Conservation (phyloP, 2,888 invertebrate species). For the Fragum sueziense region DNA sequence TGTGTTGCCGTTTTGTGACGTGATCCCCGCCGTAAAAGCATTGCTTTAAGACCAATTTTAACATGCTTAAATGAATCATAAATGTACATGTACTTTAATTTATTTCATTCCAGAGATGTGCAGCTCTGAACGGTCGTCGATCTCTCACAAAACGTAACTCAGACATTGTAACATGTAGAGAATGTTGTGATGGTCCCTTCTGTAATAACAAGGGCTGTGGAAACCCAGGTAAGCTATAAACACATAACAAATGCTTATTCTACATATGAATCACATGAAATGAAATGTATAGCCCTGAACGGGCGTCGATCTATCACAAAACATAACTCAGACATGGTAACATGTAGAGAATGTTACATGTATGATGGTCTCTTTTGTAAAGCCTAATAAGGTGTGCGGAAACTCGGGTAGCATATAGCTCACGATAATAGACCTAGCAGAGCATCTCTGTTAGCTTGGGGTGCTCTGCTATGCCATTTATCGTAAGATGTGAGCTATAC, state of each 20-base stretch:
- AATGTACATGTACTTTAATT: no score
- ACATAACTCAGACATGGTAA: not conserved
- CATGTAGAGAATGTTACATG: not conserved
- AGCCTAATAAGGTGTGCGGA: not conserved
- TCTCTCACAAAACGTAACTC: constrained; percentile 2
- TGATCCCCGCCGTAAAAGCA: not conserved
- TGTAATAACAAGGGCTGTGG: constrained; percentile 10
- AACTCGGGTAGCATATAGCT: not conserved
- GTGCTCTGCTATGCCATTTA: not conserved
- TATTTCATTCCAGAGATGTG: constrained; percentile 4
- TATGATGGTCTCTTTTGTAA: constrained; percentile 1
- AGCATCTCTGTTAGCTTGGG: no score
- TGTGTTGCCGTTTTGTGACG: not conserved
- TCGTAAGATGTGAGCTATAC: not conserved
- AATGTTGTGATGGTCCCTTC: constrained; percentile 11
- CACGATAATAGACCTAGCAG: no score
- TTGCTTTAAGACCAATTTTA: no score
- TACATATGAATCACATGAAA: no score
- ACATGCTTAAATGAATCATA: no score
- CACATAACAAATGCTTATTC: no score
- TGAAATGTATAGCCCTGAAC: not conserved
- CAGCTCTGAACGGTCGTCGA: not conserved
- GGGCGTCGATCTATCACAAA: not conserved
- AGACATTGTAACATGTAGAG: constrained; percentile 5
- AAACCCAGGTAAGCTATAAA: constrained; percentile 3